phyloP scores from a whole-genome alignment of 2,888 invertebrate genomes.

The Pachliopta kotzebuea region DNA sequence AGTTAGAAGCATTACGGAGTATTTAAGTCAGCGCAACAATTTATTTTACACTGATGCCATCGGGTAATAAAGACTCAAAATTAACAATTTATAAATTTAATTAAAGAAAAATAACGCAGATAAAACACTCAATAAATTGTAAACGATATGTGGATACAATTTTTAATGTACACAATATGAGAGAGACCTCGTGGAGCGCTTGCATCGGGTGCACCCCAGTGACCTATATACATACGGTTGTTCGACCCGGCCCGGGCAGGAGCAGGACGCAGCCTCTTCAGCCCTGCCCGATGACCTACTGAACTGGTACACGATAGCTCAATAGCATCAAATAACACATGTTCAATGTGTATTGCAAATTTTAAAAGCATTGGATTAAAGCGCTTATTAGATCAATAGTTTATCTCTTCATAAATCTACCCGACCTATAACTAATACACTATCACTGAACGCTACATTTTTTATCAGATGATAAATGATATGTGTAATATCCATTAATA shows the following conservation, averaged over 20 bases:
- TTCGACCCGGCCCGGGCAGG: constrained; percentile 22
- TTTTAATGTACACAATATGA: constrained; percentile 2
- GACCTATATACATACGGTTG: constrained; percentile 29
- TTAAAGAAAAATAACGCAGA: too few species aligned
- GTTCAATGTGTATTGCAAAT: background rate
- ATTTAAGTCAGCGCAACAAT: too few species aligned
- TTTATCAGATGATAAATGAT: too few species aligned
- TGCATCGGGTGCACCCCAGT: constrained; percentile 32
- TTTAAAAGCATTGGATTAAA: background rate
- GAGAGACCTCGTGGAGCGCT: constrained; percentile 1
- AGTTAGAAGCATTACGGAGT: too few species aligned
- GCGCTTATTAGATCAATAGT: background rate
- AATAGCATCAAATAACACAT: constrained; percentile 14
- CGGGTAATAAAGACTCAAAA: too few species aligned
- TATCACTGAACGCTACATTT: too few species aligned
- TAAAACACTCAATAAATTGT: too few species aligned
- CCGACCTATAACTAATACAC: too few species aligned
- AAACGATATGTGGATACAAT: background rate
- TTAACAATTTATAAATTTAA: too few species aligned
- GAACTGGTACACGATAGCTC: constrained; percentile 14
- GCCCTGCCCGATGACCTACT: constrained; percentile 26
- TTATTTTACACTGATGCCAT: too few species aligned
- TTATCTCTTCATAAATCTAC: too few species aligned
- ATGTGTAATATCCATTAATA: too few species aligned
- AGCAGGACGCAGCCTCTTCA: constrained; percentile 27